Base-by-base conservation (phyloP, 2,113 vertebrate genomes). In the Podilymbus podiceps region DNA sequence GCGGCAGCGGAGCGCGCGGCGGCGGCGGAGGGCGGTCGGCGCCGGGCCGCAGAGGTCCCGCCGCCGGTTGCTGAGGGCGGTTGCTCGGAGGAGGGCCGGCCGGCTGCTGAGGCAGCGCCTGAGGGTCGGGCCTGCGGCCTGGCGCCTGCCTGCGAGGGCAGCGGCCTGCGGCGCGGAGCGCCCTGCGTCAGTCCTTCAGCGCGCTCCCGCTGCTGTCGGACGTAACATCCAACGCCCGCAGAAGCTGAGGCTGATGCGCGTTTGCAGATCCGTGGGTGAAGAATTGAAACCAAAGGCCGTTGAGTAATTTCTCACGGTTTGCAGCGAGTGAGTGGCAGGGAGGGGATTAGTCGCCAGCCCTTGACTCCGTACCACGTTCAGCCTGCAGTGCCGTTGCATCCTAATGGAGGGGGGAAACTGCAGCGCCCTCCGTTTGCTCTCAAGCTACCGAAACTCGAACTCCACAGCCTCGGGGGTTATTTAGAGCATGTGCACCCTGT, bases 331-430 rank as follows among this genome's bases (percentile, higher is more conserved):
- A 16, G 10, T 4, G 28, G 13, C 40, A 8, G 47, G 27, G 30
- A 3, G 15, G 44, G 20, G 31, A 2, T n/a, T 8, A 8, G 62
- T 16, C 25, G 33, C 18, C n/a, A 1, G 59, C 33, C 0, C 31
- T 15, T 2, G 14, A 3, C 5, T 27, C 5, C 35, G 28, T 10
- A 0, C 46, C 7, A 6, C 25, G 0, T 12, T 21, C 33, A 15
- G 0, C 19, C 33, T 4, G 7, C 12, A 0, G 20, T n/a, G 25
- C 46, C 12, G 0, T 23, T 22, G 0, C 2, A 2, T 4, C 12
- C 38, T 6, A 6, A 6, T 2, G 47, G 11, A 50, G 46, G 46
- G 64, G 38, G 49, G 4, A 22, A 1, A 4, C 22, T 23, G 58
- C 81, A 11, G 3, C 20, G 30, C 28, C 3, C 1, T 15, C 30